Conservation (phyloP, 2,113 vertebrate genomes). For the Zeus faber region DNA sequence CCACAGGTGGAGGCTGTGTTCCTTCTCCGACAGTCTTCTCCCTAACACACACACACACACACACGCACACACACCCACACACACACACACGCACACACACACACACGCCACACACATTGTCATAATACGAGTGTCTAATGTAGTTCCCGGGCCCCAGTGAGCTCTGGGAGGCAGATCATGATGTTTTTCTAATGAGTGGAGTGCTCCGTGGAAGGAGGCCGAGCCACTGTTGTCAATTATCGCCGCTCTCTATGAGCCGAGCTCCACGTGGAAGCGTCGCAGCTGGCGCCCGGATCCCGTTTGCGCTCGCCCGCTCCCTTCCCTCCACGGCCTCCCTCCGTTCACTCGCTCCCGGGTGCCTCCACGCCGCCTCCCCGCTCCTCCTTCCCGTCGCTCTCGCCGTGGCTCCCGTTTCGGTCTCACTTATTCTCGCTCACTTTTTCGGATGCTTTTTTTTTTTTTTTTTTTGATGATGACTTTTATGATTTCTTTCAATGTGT, state of each 20-base stretch:
- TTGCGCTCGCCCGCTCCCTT: no score
- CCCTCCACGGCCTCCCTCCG: no score
- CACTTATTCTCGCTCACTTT: slow-evolving; percentile 45
- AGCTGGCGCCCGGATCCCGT: slow-evolving; percentile 52
- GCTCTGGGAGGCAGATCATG: slow-evolving; percentile 28
- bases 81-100: neutral
- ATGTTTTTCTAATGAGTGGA: slow-evolving; percentile 56
- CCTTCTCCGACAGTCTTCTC: neutral
- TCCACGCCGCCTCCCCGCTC: no score
- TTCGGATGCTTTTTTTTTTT: slow-evolving; percentile 36
- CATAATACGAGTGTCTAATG: slow-evolving; percentile 18
- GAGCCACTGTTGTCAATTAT: slow-evolving; percentile 55
- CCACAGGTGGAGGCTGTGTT: neutral
- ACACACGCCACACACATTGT: slow-evolving; percentile 1
- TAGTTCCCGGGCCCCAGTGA: slow-evolving; percentile 20
- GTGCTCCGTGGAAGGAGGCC: slow-evolving; percentile 32
- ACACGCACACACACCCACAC: neutral
- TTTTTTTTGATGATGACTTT: slow-evolving; percentile 20
- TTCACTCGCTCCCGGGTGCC: no score
- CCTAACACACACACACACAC: neutral
- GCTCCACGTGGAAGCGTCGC: slow-evolving; percentile 53
- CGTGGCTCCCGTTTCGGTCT: no score
- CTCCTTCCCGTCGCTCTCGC: no score
- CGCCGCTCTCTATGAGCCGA: slow-evolving; percentile 47
- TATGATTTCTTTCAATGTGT: slow-evolving; percentile 2